These are phyloP conservation scores for Actenoides lindsayi DNA, from an alignment of 2,113 vertebrate genomes.

Conservation along the genomic window DNA sequence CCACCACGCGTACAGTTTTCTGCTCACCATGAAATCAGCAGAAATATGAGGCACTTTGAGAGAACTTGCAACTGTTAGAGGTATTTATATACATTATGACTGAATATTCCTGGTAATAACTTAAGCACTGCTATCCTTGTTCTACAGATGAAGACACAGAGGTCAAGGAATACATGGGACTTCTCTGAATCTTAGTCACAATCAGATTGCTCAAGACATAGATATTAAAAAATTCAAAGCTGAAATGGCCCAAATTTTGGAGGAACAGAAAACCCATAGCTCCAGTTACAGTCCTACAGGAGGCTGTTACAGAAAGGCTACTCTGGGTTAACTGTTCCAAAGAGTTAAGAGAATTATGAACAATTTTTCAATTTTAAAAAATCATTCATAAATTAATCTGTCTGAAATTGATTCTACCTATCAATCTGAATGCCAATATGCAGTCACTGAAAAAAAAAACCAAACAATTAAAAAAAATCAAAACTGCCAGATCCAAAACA, in stretches of 20 bases:
- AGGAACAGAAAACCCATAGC: background rate
- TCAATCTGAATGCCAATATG: conserved; percentile 25
- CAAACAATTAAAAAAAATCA: background rate
- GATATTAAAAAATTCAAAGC: background rate
- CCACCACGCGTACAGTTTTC: background rate
- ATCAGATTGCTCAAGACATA: background rate
- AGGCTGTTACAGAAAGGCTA: background rate
- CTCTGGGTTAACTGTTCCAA: background rate
- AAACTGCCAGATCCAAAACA: conserved; percentile 3
- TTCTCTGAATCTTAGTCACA: background rate
- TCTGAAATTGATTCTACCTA: conserved; percentile 17
- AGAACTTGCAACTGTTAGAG: background rate
- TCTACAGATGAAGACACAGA: background rate
- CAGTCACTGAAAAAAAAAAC: background rate
- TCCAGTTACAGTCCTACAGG: rapidly evolving
- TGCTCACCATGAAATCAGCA: background rate
- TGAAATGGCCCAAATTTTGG: background rate
- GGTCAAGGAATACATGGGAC: background rate
- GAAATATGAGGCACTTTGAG: background rate
- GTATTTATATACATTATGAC: background rate
- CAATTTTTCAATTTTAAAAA: background rate
- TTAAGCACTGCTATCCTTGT: background rate
- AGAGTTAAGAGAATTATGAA: background rate
- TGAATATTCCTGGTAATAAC: background rate
- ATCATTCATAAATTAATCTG: conserved; percentile 33